Conservation (phyloP, 2,888 invertebrate species). For the Branchellion lobata region DNA sequence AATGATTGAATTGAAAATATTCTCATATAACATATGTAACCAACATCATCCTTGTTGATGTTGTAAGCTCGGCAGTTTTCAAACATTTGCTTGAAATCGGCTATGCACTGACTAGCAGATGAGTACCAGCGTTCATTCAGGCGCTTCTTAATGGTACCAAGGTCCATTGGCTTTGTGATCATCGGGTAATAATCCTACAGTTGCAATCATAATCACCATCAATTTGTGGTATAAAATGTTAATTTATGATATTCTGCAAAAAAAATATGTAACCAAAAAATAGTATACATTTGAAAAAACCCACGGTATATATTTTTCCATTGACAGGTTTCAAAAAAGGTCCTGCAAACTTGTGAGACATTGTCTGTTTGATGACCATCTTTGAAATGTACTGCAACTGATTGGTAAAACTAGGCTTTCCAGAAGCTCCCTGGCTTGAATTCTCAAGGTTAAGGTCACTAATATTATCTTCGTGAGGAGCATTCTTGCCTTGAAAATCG, state of each 20-base stretch:
- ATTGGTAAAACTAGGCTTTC: neutral
- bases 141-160: slow-evolving; percentile 26
- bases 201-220: no score
- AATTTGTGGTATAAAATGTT: neutral
- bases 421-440: neutral
- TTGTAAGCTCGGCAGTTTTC: slow-evolving; percentile 36
- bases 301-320: slow-evolving; percentile 32
- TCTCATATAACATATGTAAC: no score
- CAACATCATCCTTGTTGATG: slow-evolving; percentile 31
- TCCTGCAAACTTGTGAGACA: slow-evolving; percentile 26
- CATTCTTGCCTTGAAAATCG: neutral
- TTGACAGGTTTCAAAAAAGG: slow-evolving; percentile 35
- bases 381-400: slow-evolving; percentile 36
- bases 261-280: slow-evolving; percentile 15
- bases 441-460: neutral
- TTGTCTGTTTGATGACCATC: slow-evolving; percentile 33
- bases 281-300: neutral
- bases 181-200: slow-evolving; percentile 27
- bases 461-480: neutral
- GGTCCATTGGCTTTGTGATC: slow-evolving; percentile 30
- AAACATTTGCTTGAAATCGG: slow-evolving; percentile 40
- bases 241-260: neutral
- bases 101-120: slow-evolving; percentile 18
- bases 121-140: slow-evolving; percentile 12
- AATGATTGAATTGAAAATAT: no score